Evolutionary conservation across 2,888 invertebrate species (phyloP), one percentile per base, ranked within the genome.

Genomic region (Hybos culiciformis): DNA sequence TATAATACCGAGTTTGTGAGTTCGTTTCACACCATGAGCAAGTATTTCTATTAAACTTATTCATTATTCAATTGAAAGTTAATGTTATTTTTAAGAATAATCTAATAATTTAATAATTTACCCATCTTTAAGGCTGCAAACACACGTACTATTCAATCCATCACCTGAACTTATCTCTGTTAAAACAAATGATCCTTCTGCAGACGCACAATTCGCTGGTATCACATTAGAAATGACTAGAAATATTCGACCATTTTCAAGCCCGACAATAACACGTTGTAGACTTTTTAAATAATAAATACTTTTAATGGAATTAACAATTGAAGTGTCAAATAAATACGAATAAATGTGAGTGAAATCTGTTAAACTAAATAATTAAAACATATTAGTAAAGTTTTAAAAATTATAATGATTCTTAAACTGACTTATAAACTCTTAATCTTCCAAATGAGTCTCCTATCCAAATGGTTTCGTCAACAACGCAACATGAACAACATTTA

Each of bases 361-460:
- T 24, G 66, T 61, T 36, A 70, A 70, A 49, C 75, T 74, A 51
- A 19, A 46, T 53, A 24, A 21, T 19, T 43, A 41, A 17, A 45
- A 41, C 38, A 36, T 44, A 24, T 8, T 19, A 41, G 5, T 29
- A 12, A 39, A 23, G 39, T 42, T 21, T 15, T 19, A 14, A 50
- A 31, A 14, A 43, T 37, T 29, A 34, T 19, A 37, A 34, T 11
- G 8, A 39, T n/a, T n/a, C n/a, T n/a, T n/a, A n/a, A n/a, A n/a
- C n/a, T n/a, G n/a, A 77, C 78, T 78, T 75, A 59, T 85, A 92
- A 1, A 88, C 82, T 52, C 84, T 82, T 46, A 96, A 74, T 48
- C 80, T 77, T n/a, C 91, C 92, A 2, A 76, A 71, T 39, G 80
- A 80, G 68, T 94, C 93, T 0, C 92, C 93, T 52, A 92, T 76